A percentile compares a stretch with the other conserved stretches of the same genome.
Evolutionary conservation across 1,140 invertebrate genomes (phyloP).

Genomic region (Drosophila hydei): DNA sequence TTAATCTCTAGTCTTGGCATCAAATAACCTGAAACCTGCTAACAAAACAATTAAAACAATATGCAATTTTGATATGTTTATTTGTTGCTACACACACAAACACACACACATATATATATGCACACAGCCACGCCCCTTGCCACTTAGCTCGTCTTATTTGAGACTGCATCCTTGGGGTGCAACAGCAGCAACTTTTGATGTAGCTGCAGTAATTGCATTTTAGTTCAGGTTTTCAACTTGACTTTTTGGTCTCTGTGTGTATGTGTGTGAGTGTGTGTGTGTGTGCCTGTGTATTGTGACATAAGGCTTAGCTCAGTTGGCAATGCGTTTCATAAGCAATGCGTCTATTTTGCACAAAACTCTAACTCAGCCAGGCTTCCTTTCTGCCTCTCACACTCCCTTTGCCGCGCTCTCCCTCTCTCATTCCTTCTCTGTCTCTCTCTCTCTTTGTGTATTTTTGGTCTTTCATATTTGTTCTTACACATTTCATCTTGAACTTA

Average conservation of each 20-base stretch:
- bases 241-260: slow-evolving; percentile 32
- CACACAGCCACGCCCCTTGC: background rate
- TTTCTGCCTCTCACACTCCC: background rate
- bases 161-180: slow-evolving; percentile 54
- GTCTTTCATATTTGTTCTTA: background rate
- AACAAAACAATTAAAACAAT: slow-evolving; percentile 83
- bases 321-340: slow-evolving; percentile 43
- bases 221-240: slow-evolving; percentile 51
- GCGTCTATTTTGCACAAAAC: slow-evolving; percentile 14
- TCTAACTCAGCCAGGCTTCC: background rate
- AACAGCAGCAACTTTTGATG: slow-evolving; percentile 30
- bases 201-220: slow-evolving; percentile 70
- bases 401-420: background rate
- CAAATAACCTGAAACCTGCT: slow-evolving; percentile 72
- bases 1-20: slow-evolving; percentile 77
- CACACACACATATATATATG: background rate
- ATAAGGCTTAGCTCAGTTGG: slow-evolving; percentile 49
- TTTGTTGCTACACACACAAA: slow-evolving; percentile 53
- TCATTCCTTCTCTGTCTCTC: background rate
- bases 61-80: slow-evolving; percentile 82
- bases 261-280: slow-evolving; percentile 11
- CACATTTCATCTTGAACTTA: slow-evolving; percentile 4
- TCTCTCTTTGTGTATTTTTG: background rate
- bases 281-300: slow-evolving; percentile 37
- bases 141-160: slow-evolving; percentile 60